Evolutionary conservation across 2,797 vertebrate species (phyloP).

Genomic region (Crax fasciolata): DNA sequence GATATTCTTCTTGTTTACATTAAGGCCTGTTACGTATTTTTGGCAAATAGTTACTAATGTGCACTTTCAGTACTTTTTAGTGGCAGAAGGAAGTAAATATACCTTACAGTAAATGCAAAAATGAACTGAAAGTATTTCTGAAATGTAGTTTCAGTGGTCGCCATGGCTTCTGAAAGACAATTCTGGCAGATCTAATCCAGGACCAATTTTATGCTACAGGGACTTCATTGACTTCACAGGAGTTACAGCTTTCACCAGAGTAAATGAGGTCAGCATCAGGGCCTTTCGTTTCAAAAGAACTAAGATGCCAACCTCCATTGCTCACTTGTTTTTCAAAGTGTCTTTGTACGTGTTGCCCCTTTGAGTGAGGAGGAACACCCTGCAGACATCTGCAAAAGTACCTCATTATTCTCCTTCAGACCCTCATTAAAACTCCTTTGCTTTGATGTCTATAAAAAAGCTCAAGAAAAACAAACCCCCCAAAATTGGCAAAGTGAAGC

Average conservation of each 20-base stretch:
- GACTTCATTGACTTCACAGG: slow-evolving; percentile 42
- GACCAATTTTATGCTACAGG: slow-evolving; percentile 58
- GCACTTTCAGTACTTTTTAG: not conserved
- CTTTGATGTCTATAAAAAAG: slow-evolving; percentile 58
- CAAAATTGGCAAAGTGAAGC: not conserved
- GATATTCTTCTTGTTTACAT: not conserved
- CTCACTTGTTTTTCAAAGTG: slow-evolving; percentile 73
- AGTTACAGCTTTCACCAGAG: slow-evolving; percentile 48
- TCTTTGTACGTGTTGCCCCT: slow-evolving; percentile 65
- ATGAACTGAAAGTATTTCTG: not conserved
- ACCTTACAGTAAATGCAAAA: not conserved
- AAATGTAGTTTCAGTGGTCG: not conserved
- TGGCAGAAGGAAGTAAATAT: not conserved
- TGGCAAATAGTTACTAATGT: not conserved
- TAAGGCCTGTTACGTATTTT: not conserved
- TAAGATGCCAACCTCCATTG: slow-evolving; percentile 54
- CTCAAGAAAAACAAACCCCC: slow-evolving; percentile 12
- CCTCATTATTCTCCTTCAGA: slow-evolving; percentile 75
- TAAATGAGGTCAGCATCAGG: slow-evolving; percentile 60
- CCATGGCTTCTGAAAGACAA: not conserved
- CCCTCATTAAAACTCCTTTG: slow-evolving; percentile 72
- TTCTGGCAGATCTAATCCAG: slow-evolving; percentile 12
- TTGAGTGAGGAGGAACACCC: slow-evolving; percentile 68
- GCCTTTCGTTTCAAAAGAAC: slow-evolving; percentile 40
- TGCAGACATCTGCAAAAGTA: slow-evolving; percentile 71